Evolutionary conservation across 2,888 invertebrate genomes (phyloP), one percentile per base, ranked within the genome.

Genomic region (Hofmannophila pseudospretella): DNA sequence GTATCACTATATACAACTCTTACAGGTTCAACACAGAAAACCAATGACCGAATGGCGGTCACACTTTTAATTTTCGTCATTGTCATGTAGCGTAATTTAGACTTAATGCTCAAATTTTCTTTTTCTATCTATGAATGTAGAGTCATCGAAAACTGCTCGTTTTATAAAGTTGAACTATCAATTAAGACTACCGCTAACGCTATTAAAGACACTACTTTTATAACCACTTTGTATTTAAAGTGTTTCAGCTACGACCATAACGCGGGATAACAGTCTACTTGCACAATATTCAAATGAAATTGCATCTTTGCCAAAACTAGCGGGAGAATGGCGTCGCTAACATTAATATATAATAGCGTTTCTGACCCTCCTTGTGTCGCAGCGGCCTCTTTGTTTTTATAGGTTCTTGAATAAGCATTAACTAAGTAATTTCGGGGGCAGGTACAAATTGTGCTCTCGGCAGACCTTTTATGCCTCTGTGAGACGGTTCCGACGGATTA

Each of bases 221-320:
- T 73, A 69, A 73, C 65, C 74, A 70, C 73, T 80, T 75, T 78
- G 71, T 79, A 78, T 80, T 80, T 81, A 76, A 81, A 84, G 64
- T 72, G 68, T 66, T 74, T 58, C 72, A 66, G 68, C 64, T 66
- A 62, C 65, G 61, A 66, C 67, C 65, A 75, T 77, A 76, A 67
- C 68, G 71, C 64, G 62, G 66, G 70, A 71, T 77, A 78, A 77
- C 73, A 67, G 73, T 74, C 65, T 54, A 73, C 80, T 80, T 84
- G 84, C 84, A 84, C 80, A 80, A 79, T 84, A 86, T 86, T 86
- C 84, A 86, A 86, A 86, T 86, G 77, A 78, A 81, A 86, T 86
- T 86, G 84, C 84, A 86, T 84, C 85, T 85, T 86, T 85, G 85
- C 85, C 84, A 84, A 85, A 85, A 85, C 84, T 82, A 82, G 79